Conservation (phyloP, 2,113 vertebrate genomes). For the Enhydra lutris region DNA sequence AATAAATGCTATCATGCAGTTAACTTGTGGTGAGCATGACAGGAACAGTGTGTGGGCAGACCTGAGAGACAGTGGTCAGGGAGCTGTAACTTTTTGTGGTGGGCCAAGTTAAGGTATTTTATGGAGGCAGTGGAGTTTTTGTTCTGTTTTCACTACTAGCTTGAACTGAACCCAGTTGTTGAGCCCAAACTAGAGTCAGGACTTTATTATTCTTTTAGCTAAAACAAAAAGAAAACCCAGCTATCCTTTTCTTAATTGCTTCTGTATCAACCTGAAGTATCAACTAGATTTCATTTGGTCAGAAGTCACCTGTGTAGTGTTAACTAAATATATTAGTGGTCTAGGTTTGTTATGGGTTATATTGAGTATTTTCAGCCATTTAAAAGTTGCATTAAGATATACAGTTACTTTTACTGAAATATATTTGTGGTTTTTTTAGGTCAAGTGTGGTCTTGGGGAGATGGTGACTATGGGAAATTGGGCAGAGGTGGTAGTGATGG, state of each 20-base stretch:
- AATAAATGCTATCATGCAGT: fast-evolving
- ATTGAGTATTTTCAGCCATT: background rate
- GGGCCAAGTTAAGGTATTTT: no score
- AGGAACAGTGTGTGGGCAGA: background rate
- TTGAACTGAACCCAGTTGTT: background rate
- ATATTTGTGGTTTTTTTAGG: slow-evolving; percentile 82
- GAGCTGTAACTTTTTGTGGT: background rate
- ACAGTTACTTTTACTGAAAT: background rate
- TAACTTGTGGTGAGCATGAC: background rate
- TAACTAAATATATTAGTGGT: background rate
- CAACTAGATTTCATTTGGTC: background rate
- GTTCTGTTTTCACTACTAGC: background rate
- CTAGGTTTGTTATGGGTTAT: background rate
- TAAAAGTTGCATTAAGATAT: background rate
- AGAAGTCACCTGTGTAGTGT: background rate
- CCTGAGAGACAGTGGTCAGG: background rate
- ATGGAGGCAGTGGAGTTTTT: background rate
- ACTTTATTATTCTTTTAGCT: background rate
- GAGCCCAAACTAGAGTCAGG: background rate
- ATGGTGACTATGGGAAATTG: slow-evolving; percentile 97
- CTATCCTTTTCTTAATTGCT: background rate
- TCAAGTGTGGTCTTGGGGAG: slow-evolving; percentile 99
- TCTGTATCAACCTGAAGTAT: background rate
- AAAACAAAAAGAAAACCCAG: background rate
- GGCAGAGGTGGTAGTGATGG: slow-evolving; percentile 97